A percentile compares a stretch with the other conserved stretches of the same genome.
Evolutionary conservation across 2,888 invertebrate species (phyloP).

Genomic region (Balanococcus diminutus): DNA sequence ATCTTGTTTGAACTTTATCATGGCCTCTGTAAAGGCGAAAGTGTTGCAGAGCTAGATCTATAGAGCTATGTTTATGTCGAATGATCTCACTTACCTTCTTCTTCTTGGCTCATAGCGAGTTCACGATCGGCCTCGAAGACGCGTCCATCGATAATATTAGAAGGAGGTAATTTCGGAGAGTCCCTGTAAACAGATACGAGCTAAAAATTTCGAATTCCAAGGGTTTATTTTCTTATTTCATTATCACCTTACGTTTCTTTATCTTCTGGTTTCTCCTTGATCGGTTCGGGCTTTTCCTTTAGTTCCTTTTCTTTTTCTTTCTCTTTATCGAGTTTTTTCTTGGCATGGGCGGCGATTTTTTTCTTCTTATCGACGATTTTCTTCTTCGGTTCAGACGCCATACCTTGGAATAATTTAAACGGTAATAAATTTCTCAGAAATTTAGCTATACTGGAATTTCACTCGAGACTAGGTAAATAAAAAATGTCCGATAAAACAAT

Average conservation of each 20-base stretch:
- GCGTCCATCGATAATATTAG: conserved; percentile 16
- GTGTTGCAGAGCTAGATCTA: too few relatives aligned
- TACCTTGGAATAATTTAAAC: not conserved
- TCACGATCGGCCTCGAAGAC: conserved; percentile 32
- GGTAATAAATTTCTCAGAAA: not conserved
- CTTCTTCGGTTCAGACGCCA: conserved; percentile 24
- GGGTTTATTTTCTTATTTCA: not conserved
- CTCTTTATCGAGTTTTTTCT: not conserved
- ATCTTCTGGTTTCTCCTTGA: not conserved
- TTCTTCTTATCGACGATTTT: conserved; percentile 18
- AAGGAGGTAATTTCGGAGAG: not conserved
- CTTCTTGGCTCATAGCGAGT: conserved; percentile 13
- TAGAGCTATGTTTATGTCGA: not conserved
- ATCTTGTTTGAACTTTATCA: not conserved
- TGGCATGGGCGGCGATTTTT: not conserved
- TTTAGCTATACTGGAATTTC: not conserved
- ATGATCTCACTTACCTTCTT: not conserved
- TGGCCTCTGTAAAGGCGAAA: not conserved
- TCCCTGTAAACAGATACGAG: not conserved
- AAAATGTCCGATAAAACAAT: not conserved
- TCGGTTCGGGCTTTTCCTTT: not conserved
- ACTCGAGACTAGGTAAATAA: not conserved
- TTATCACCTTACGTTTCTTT: not conserved
- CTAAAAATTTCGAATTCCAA: not conserved
- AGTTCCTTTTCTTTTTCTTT: not conserved